A percentile compares a stretch with the other conserved stretches of the same genome.
Conservation (phyloP, 2,113 vertebrate species). For the Muntiacus reevesi region DNA sequence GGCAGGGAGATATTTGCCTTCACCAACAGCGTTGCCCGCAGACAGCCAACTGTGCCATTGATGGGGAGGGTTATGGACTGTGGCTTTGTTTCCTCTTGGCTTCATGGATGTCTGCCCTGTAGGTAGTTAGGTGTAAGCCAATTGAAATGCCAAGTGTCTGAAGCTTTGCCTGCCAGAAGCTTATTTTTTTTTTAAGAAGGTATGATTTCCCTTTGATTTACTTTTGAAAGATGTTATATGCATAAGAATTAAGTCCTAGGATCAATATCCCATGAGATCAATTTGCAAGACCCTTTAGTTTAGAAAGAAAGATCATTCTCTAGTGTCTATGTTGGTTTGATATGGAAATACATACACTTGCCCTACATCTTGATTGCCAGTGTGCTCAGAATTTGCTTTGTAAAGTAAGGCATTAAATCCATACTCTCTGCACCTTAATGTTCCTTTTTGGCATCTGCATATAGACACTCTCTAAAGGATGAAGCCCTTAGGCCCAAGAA, state of each 20-base stretch:
- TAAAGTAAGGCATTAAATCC: conserved; percentile 24
- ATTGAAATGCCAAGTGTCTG: not conserved
- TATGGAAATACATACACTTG: conserved; percentile 54
- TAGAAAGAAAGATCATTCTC: conserved; percentile 30
- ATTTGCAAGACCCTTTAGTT: conserved; percentile 56
- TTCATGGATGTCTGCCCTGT: not conserved
- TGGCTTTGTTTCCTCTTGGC: not conserved
- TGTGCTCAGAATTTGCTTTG: conserved; percentile 37
- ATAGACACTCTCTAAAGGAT: not conserved
- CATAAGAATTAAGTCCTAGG: conserved; percentile 26
- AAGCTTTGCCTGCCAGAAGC: not conserved
- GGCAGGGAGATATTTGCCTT: not conserved
- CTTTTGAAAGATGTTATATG: conserved; percentile 43
- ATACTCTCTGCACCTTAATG: not conserved
- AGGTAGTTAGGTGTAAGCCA: not conserved
- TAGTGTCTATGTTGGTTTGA: conserved; percentile 38
- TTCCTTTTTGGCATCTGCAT: not conserved
- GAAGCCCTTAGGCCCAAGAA: not conserved
- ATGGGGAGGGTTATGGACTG: not conserved
- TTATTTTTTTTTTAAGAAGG: conserved; percentile 19
- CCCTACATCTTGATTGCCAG: conserved; percentile 9
- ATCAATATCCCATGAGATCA: conserved; percentile 49
- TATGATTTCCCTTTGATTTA: conserved; percentile 42
- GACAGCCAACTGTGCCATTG: not conserved
- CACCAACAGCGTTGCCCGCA: not conserved